Base-by-base conservation (phyloP, 2,113 vertebrate genomes). In the Canis aureus region DNA sequence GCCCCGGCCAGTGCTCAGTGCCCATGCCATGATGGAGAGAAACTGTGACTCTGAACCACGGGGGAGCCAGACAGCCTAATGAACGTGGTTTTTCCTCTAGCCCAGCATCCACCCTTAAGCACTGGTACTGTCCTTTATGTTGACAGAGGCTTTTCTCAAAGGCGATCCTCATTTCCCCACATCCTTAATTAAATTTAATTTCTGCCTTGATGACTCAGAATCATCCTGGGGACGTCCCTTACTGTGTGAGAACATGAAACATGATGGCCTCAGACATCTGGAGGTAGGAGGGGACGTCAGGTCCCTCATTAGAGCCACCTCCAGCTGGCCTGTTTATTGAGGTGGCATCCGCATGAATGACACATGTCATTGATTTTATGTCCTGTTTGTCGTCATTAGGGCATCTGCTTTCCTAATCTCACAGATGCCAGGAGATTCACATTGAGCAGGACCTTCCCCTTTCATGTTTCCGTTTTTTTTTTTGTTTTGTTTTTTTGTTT, bases 181-280 rank as follows among this genome's bases (percentile, higher is more conserved):
- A 82, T 32, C 86, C 74, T 86, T 69, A 35, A 76, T 83, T 78
- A 38, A 94, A 80, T 20, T 81, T 89, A 55, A 93, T 84, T 55
- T 92, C 95, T 95, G 79, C 80, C 8, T 0, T 0, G 43, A n/a
- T 79, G 97, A 95, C 83, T 94, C 95, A 71, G 95, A 93, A 83
- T 32, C 13, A 16, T 73, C 82, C 92, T 27, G 12, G 73, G 94
- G 74, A 62, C 62, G n/a, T 51, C 88, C 60, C 87, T 83, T 64
- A 64, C 78, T 13, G 20, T 8, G 59, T 17, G 86, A 66, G 87
- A 60, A 53, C 79, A 51, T 0, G 3, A 9, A 62, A 88, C 3
- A 0, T 0, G 20, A 57, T 13, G 62, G 51, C 13, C 79, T 53
- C 6, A 5, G 83, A 59, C 62, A 71, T 60, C 86, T 11, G 17